Conservation (phyloP, 2,797 vertebrate species). For the Crocidura indochinensis region DNA sequence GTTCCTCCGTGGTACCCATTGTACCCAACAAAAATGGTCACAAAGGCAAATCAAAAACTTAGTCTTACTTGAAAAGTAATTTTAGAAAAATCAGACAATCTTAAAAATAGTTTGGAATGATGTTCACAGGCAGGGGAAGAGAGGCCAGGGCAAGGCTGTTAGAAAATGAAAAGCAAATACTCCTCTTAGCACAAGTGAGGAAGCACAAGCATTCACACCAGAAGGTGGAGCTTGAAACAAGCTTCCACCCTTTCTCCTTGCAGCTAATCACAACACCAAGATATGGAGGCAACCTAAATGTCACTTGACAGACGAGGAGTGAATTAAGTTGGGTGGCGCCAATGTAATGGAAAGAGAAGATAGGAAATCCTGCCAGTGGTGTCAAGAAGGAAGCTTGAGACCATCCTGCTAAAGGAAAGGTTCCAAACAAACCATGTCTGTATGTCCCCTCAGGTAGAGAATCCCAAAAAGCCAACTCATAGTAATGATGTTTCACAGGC, state of each 20-base stretch:
- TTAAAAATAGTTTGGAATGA: conserved; percentile 44
- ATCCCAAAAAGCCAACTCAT: background rate
- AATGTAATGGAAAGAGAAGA: background rate
- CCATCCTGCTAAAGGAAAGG: no score
- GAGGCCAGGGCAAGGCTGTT: background rate
- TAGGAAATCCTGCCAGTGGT: no score
- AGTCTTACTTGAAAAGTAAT: conserved; percentile 17
- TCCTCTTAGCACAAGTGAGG: background rate
- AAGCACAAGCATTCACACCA: background rate
- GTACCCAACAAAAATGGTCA: background rate
- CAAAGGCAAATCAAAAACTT: conserved; percentile 29
- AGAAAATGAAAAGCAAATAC: conserved; percentile 4
- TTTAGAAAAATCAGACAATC: conserved; percentile 51
- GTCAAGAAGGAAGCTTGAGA: no score
- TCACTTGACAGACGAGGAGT: no score
- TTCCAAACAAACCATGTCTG: no score
- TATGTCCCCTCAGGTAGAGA: background rate
- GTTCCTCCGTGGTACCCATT: background rate
- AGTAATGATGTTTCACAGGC: background rate
- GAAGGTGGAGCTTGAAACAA: background rate
- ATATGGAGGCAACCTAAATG: background rate
- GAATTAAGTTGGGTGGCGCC: no score
- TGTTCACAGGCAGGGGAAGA: conserved; percentile 5
- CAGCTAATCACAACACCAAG: background rate
- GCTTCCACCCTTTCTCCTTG: background rate